Percentiles rank a stretch among this genome's conserved stretches.
Conservation (phyloP, 2,113 vertebrate species). For the Dolichallabes microphthalmus region DNA sequence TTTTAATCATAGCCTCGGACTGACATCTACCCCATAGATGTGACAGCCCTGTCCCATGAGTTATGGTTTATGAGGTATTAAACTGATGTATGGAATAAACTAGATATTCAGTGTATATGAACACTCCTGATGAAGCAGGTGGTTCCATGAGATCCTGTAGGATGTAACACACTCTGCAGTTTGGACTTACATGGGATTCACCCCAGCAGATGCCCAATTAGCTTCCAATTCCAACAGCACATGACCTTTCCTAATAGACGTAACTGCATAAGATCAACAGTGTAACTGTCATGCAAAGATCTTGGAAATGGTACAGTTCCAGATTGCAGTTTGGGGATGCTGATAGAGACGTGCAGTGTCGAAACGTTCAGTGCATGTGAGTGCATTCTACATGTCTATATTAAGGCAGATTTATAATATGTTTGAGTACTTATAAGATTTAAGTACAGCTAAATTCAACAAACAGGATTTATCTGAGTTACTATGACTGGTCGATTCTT, state of each 20-base stretch:
- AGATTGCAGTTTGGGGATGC: background rate
- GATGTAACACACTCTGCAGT: constrained; percentile 24
- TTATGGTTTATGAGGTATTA: background rate
- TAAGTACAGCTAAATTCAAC: background rate
- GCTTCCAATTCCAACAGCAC: constrained; percentile 38
- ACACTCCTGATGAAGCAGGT: background rate
- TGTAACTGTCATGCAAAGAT: constrained; percentile 34
- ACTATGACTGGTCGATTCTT: background rate
- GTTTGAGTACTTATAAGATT: background rate
- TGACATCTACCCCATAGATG: background rate
- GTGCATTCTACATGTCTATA: background rate
- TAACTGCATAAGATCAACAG: constrained; percentile 33
- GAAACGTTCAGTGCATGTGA: background rate
- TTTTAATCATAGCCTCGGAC: background rate
- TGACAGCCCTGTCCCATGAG: too few species aligned
- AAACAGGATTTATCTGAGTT: background rate
- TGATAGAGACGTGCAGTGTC: background rate
- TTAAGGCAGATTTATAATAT: background rate
- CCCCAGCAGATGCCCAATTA: constrained; percentile 46
- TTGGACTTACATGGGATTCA: constrained; percentile 40
- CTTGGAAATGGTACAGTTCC: constrained; percentile 6
- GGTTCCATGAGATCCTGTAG: background rate
- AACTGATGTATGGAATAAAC: background rate
- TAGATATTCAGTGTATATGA: background rate
- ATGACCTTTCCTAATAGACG: constrained; percentile 49